Base-by-base conservation (phyloP, 2,797 vertebrate species). In the Tokudaia tokunoshimensis region DNA sequence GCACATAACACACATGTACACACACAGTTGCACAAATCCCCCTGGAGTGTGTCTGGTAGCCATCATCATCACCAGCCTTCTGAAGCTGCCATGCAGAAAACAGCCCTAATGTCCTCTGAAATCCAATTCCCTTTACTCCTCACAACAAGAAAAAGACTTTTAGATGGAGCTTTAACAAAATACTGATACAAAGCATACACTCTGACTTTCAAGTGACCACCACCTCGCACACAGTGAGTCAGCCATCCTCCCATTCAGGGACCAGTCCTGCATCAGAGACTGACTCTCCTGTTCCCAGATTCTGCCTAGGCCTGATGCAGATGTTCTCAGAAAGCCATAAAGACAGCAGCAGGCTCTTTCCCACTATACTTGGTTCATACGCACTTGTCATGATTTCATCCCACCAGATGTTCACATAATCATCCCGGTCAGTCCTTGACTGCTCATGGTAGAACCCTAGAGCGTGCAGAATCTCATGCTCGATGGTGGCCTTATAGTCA, bases 371-470 rank as follows among this genome's bases (percentile, higher is more conserved):
- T 61, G 1, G 3, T 93, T 89, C 31, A 91, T 96, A 97, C 99
- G 59, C 14, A 99, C 99, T 99, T 97, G 98, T 20, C 88, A 92
- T 93, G 91, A 99, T 99, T 98, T 99, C 98, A 83, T 99, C 97
- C 98, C 99, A 99, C 99, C 99, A 99, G 97, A 99, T 99, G 65
- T 98, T 97, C 17, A 99, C 99, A 0, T 99, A 99, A 97, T 99
- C 99, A 91, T 99, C 99, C 3, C 99, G 98, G 98, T 99, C 99
- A 1, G 96, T 99, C 92, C 99, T 99, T 0, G 99, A 99, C 98
- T 99, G 99, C 89, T 99, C 99, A 0, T 99, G 99, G 95, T 99
- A 99, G 98, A 99, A 99, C 85, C 99, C 99, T 86, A 99, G 94
- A 55, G 99, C 99, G 0, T 99, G 99, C 17, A 99, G 98, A 1